phyloP scores from a whole-genome alignment of 2,797 vertebrate genomes.

The Pangasius macronema region DNA sequence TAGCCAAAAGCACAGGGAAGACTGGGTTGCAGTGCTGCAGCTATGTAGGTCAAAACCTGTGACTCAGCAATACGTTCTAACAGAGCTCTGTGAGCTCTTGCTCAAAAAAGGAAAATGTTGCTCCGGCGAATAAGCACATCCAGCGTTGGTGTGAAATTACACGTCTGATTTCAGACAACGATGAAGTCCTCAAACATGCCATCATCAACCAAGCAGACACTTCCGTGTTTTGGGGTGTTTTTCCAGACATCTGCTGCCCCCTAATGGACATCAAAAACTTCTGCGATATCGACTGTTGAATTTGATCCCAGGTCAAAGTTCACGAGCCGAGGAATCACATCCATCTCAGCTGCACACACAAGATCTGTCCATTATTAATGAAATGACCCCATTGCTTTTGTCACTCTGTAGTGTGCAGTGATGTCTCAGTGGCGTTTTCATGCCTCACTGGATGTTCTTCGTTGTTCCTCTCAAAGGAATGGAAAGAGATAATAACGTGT shows the following conservation, averaged over 20 bases:
- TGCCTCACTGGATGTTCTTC: neutral
- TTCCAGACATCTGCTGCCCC: neutral
- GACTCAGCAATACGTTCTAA: neutral
- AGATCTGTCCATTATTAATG: neutral
- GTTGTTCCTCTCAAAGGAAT: neutral
- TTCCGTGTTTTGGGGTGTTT: no score
- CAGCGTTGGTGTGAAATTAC: neutral
- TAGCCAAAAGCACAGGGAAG: neutral
- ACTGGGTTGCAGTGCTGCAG: neutral
- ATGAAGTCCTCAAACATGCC: neutral
- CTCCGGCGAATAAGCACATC: neutral
- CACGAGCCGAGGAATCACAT: neutral
- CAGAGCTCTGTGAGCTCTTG: neutral
- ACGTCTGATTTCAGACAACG: neutral
- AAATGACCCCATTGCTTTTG: neutral
- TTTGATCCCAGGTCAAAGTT: conserved; percentile 8
- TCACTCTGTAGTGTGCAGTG: neutral
- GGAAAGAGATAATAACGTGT: neutral
- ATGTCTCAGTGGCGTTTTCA: neutral
- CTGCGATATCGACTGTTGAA: neutral
- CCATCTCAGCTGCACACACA: neutral
- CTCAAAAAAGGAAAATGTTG: neutral
- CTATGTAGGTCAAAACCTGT: conserved; percentile 5
- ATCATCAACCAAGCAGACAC: neutral
- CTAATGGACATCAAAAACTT: neutral